Percentiles rank a stretch among this genome's conserved stretches.
Evolutionary conservation across 2,113 vertebrate species (phyloP).

Genomic region (Lycocorax pyrrhopterus): DNA sequence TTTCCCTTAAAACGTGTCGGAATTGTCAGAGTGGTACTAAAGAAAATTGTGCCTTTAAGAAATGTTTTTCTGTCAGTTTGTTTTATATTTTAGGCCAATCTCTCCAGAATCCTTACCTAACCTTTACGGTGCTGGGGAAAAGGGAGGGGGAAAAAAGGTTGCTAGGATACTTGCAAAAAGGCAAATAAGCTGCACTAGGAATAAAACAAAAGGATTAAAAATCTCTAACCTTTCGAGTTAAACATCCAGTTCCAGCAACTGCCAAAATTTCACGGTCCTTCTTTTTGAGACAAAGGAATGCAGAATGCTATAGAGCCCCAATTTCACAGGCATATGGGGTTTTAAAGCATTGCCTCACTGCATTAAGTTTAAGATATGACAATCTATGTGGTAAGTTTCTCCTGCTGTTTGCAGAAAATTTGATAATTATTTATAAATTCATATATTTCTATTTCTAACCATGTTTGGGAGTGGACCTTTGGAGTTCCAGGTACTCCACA

Average conservation of each 20-base stretch:
- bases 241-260: background rate
- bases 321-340: background rate
- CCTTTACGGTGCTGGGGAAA: constrained; percentile 32
- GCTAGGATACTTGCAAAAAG: constrained; percentile 67
- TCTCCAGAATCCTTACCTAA: constrained; percentile 57
- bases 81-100: constrained; percentile 29
- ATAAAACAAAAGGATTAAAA: constrained; percentile 54
- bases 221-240: constrained; percentile 27
- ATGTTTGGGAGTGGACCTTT: background rate
- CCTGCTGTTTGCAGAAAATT: background rate
- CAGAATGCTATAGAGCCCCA: background rate
- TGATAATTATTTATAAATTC: background rate
- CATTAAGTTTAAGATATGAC: background rate
- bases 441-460: background rate
- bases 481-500: background rate
- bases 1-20: background rate
- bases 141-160: background rate
- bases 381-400: background rate
- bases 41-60: constrained; percentile 21
- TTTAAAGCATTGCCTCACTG: background rate
- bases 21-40: background rate
- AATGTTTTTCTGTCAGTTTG: constrained; percentile 5
- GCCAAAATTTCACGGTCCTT: background rate
- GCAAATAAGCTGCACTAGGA: constrained; percentile 53
- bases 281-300: background rate